phyloP scores from a whole-genome alignment of 2,797 vertebrate species.

The Tenualosa ilisha region DNA sequence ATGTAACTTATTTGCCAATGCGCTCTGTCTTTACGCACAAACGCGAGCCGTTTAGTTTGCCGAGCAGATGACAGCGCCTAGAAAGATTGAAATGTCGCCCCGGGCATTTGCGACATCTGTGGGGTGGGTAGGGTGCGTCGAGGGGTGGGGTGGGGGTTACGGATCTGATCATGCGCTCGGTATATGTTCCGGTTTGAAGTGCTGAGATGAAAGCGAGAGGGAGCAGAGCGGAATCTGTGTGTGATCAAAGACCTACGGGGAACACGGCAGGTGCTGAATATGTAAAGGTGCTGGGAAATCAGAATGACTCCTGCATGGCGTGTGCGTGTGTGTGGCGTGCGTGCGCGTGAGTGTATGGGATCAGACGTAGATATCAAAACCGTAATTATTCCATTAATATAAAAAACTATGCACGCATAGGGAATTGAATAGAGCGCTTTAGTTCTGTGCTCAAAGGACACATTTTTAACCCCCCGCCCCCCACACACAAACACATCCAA shows the following conservation, averaged over 20 bases:
- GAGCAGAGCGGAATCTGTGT: constrained; percentile 15
- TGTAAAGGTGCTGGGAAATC: constrained; percentile 13
- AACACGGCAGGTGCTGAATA: constrained; percentile 21
- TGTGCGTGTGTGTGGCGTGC: neutral
- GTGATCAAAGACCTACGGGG: constrained; percentile 24
- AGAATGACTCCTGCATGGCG: constrained; percentile 14
- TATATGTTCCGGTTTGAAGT: constrained; percentile 20
- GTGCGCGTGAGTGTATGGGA: neutral
- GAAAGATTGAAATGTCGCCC: constrained; percentile 25
- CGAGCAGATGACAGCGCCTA: constrained; percentile 5
- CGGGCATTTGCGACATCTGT: constrained; percentile 21
- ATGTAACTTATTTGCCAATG: neutral
- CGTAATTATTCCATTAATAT: constrained; percentile 14
- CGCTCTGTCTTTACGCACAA: neutral
- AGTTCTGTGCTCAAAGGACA: constrained; percentile 8
- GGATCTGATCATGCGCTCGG: constrained; percentile 17
- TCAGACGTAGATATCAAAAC: constrained; percentile 9
- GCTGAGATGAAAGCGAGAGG: constrained; percentile 22
- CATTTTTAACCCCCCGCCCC: neutral
- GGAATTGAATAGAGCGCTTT: constrained; percentile 7
- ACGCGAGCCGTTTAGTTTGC: constrained; percentile 8
- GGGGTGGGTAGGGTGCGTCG: neutral
- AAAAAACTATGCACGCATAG: neutral
- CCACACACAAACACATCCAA: too few relatives aligned
- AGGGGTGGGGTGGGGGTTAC: constrained; percentile 3